Percentiles rank a stretch among this genome's conserved stretches.
These are phyloP conservation scores for Actinernus sp. DNA, from an alignment of 92 coral and sea anemone genomes.

Conservation along the genomic window DNA sequence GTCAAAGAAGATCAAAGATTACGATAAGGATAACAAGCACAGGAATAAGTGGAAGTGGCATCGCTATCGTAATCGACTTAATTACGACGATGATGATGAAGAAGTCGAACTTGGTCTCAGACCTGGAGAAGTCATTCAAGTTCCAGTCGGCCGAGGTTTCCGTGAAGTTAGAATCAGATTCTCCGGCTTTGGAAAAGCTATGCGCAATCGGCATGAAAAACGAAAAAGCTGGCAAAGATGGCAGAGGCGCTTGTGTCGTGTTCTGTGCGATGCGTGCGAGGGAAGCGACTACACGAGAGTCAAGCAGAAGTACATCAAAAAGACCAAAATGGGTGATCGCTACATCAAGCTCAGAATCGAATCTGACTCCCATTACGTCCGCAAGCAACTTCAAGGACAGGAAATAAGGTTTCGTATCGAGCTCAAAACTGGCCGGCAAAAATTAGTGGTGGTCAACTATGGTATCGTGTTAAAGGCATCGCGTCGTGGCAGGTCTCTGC, in stretches of 20 bases:
- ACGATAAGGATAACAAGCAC: not conserved
- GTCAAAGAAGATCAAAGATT: not conserved
- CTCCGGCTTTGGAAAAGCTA: slow-evolving; percentile 64
- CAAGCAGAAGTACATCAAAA: slow-evolving; percentile 58
- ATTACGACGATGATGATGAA: slow-evolving; percentile 8
- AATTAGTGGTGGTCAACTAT: slow-evolving; percentile 63
- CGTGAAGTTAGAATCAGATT: slow-evolving; percentile 73
- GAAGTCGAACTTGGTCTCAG: slow-evolving; percentile 76
- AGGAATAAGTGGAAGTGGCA: not conserved
- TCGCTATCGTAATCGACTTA: not conserved
- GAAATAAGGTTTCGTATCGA: slow-evolving; percentile 85
- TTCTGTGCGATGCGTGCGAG: slow-evolving; percentile 72
- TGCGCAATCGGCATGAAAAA: slow-evolving; percentile 20
- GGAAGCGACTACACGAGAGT: slow-evolving; percentile 53
- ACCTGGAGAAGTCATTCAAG: slow-evolving; percentile 80
- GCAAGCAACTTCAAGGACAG: slow-evolving; percentile 76
- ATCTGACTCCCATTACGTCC: slow-evolving; percentile 69
- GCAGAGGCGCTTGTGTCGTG: slow-evolving; percentile 85
- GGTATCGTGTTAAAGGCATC: slow-evolving; percentile 68
- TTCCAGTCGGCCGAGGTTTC: slow-evolving; percentile 71
- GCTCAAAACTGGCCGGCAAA: slow-evolving; percentile 39
- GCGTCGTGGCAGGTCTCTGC: slow-evolving; percentile 52
- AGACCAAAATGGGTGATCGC: slow-evolving; percentile 79
- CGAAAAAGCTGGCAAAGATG: slow-evolving; percentile 67
- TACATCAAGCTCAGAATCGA: slow-evolving; percentile 70